These are phyloP conservation scores for Pimpla rufipes DNA, from an alignment of 2,888 invertebrate species.

Conservation along the genomic window DNA sequence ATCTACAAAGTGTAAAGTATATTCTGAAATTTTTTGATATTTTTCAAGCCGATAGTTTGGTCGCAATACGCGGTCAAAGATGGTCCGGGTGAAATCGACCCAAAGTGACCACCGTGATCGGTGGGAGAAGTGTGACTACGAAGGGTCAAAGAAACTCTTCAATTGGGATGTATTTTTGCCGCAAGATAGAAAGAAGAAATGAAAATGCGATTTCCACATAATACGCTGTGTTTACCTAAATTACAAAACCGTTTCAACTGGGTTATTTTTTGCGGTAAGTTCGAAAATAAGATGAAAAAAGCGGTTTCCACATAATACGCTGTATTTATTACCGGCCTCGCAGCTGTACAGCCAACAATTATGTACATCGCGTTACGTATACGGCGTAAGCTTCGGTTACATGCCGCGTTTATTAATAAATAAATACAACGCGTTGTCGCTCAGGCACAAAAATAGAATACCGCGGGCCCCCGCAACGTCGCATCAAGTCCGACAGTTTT, in stretches of 20 bases:
- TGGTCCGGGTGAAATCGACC: too few species aligned
- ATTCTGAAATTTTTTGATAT: too few species aligned
- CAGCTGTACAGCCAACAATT: background rate
- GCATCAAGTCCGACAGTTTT: background rate
- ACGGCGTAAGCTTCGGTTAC: background rate
- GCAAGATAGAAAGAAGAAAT: background rate
- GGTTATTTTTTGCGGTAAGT: too few species aligned
- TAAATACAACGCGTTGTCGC: constrained; percentile 3
- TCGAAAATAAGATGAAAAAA: background rate
- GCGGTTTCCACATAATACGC: background rate
- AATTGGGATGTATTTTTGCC: too few species aligned
- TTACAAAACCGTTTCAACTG: too few species aligned
- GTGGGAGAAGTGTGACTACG: too few species aligned
- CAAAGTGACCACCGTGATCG: too few species aligned
- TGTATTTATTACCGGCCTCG: background rate
- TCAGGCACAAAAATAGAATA: constrained; percentile 57
- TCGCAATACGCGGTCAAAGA: too few species aligned
- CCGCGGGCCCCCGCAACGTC: background rate
- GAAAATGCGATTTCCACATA: background rate
- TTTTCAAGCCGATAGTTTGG: too few species aligned
- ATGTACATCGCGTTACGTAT: background rate
- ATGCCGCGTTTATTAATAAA: constrained; percentile 20
- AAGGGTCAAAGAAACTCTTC: too few species aligned
- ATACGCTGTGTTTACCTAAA: background rate
- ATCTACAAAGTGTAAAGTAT: too few species aligned